Base-by-base conservation (phyloP, 2,113 vertebrate genomes). In the Dendrocopos noguchii region DNA sequence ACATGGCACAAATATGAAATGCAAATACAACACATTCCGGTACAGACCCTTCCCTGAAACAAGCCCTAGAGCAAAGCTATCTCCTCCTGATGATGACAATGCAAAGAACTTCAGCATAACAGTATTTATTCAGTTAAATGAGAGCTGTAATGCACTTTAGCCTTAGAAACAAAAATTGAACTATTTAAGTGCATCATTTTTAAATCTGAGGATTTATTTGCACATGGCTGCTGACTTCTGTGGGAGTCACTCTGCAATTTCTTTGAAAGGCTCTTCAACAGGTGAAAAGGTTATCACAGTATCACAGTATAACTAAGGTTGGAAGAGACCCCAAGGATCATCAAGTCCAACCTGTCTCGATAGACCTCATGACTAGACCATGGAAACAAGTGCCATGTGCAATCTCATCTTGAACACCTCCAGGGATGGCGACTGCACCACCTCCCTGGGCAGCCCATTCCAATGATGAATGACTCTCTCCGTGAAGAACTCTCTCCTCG, bases 61-160 rank as follows among this genome's bases (percentile, higher is more conserved):
- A 74, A 94, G 67, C 89, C 87, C 56, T 56, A 63, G 71, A 88
- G 81, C 78, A 92, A 81, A 94, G 75, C 36, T 80, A 27, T 71
- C 84, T 89, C 72, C 47, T 93, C 82, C 61, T 65, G 61, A 31
- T 87, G 89, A 79, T 93, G 89, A 83, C 76, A 93, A 80, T 44
- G 89, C 81, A 90, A 87, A 92, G 76, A 73, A 80, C 84, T 93
- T 87, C 75, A 80, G 79, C 68, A 33, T 64, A 88, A 93, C 72
- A 39, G 60, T 89, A 90, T 95, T 96, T 96, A 92, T 76, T 78
- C 84, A 90, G 76, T 72, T 89, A 94, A 92, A 85, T 75, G 89
- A 85, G 87, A 88, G 68, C 79, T 95, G 68, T 31, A 55, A 94
- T 27, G 73, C 39, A 71, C 93, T 92, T 91, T 91, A 95, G 84